Conservation (phyloP, 2,113 vertebrate genomes). For the Plestiodon gilberti region DNA sequence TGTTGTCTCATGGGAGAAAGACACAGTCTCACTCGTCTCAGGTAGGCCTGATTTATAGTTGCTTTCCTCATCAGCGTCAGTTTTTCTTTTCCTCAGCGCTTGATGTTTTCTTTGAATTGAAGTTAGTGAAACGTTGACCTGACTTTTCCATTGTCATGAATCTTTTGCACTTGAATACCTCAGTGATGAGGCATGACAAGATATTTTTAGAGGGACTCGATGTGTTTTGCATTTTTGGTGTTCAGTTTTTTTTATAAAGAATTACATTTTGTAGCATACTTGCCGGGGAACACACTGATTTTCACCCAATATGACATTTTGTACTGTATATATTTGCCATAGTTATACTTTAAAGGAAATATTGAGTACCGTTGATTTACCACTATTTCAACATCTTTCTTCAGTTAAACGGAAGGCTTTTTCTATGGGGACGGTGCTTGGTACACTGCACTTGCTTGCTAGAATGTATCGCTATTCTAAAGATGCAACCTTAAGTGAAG, state of each 20-base stretch:
- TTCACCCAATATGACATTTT: slow-evolving; percentile 13
- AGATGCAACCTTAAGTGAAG: not conserved
- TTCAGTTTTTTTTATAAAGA: not conserved
- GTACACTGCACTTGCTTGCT: not conserved
- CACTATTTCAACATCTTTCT: not conserved
- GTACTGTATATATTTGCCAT: not conserved
- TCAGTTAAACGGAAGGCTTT: not conserved
- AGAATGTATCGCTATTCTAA: not conserved
- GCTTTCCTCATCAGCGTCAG: not conserved
- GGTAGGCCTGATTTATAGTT: slow-evolving; percentile 79
- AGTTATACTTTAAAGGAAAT: slow-evolving; percentile 10
- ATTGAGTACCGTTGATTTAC: not conserved
- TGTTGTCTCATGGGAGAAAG: slow-evolving; percentile 99
- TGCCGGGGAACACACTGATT: slow-evolving; percentile 27
- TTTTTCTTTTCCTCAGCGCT: accelerated
- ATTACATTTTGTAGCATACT: slow-evolving; percentile 14
- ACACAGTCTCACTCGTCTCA: slow-evolving; percentile 99
- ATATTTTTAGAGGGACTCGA: slow-evolving; percentile 42
- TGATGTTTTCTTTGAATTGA: not conserved
- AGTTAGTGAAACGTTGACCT: not conserved
- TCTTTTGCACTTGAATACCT: not conserved
- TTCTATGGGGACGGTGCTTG: not conserved
- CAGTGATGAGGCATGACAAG: slow-evolving; percentile 2
- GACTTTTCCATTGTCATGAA: not conserved
- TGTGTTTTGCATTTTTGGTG: not conserved